Conservation (phyloP, 2,888 invertebrate genomes). For the Diadromus collaris region DNA sequence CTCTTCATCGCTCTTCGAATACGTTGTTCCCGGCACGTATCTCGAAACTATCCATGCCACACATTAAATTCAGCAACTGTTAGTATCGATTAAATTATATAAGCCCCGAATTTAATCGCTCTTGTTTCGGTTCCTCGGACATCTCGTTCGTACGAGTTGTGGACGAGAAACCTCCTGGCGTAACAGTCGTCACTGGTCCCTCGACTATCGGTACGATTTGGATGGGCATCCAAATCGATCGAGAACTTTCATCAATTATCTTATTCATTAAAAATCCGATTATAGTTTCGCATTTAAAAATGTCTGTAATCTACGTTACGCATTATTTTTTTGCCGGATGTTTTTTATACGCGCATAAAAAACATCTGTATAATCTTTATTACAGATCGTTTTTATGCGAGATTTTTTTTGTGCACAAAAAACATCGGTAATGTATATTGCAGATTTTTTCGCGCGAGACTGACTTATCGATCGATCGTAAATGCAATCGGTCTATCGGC, state of each 20-base stretch:
- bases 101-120: conserved; percentile 66
- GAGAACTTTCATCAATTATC: conserved; percentile 41
- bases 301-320: too few relatives aligned
- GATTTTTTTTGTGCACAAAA: too few relatives aligned
- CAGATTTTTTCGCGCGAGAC: neutral
- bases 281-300: too few relatives aligned
- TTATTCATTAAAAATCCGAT: neutral
- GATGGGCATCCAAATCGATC: conserved; percentile 54
- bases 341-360: too few relatives aligned
- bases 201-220: conserved; percentile 39
- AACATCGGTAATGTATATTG: too few relatives aligned
- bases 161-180: neutral
- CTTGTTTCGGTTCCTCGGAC: conserved; percentile 36
- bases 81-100: conserved; percentile 75
- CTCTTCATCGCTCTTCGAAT: conserved; percentile 69
- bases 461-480: neutral
- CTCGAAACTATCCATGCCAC: conserved; percentile 21
- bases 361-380: too few relatives aligned
- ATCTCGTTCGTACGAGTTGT: neutral
- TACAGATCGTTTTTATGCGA: neutral
- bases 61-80: conserved; percentile 71
- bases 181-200: conserved; percentile 1
- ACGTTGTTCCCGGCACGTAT: conserved; percentile 61
- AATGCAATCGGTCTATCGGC: neutral
- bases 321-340: neutral